phyloP scores from a whole-genome alignment of 1,140 invertebrate genomes.

The Drosophila santomea region DNA sequence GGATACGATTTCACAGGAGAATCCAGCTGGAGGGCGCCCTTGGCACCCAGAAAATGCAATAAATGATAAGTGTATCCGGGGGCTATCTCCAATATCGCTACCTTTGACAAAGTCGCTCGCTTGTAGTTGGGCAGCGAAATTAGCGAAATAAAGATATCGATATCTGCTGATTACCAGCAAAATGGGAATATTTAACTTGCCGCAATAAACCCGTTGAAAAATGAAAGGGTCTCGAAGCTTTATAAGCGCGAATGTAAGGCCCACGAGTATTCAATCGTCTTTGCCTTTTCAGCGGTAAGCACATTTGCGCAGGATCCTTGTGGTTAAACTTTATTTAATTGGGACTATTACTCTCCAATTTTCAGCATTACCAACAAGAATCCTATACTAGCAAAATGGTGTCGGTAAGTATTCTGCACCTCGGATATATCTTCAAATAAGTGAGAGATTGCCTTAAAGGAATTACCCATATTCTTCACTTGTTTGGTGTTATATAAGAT shows the following conservation, averaged over 20 bases:
- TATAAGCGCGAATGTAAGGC: conserved; percentile 21
- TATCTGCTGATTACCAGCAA: conserved; percentile 35
- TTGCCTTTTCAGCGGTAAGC: conserved; percentile 45
- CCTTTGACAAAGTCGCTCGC: conserved; percentile 37
- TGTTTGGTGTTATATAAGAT: neutral
- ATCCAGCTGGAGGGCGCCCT: conserved; percentile 11
- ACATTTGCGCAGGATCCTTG: conserved; percentile 12
- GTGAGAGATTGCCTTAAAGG: neutral
- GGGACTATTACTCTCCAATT: neutral
- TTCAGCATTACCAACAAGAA: conserved; percentile 21
- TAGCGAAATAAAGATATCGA: conserved; percentile 50
- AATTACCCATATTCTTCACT: neutral
- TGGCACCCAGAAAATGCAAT: conserved; percentile 6
- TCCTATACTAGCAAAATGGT: conserved; percentile 27
- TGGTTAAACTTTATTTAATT: neutral
- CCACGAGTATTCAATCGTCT: conserved; percentile 31
- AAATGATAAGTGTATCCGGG: conserved; percentile 47
- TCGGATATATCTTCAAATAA: neutral
- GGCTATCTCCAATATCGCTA: conserved; percentile 49
- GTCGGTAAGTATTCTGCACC: conserved; percentile 16
- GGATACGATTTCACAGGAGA: conserved; percentile 19
- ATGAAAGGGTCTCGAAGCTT: conserved; percentile 5
- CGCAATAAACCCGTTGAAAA: conserved; percentile 13
- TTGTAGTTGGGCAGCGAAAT: conserved; percentile 40
- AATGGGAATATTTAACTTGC: conserved; percentile 32